Evolutionary conservation across 2,797 vertebrate species (phyloP), one percentile per base, ranked within the genome.

Genomic region (Pangasius macronema): DNA sequence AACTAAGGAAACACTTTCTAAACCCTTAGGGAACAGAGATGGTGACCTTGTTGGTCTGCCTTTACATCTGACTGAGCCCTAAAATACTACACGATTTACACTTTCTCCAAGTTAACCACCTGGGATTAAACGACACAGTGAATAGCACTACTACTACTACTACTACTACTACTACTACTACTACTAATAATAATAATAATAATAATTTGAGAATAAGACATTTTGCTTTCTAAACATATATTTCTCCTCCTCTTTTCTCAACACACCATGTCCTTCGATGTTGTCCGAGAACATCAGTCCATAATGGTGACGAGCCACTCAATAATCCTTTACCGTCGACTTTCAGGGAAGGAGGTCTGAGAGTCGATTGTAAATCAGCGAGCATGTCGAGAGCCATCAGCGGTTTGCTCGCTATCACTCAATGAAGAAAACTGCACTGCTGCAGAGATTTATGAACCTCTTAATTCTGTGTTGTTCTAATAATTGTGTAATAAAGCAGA

Each of bases 291-390:
- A 82, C 70, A 46, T n/a, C 30, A 30, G 16, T 36, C n/a, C n/a
- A 42, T 77, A n/a, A 18, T 39, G 13, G 81, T 22, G 27, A 14
- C 30, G 9, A 53, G 27, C 33, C 30, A 84, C 82, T 63, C 72
- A 46, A 42, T 57, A 77, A 61, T 30, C 5, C 85, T 53, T 83
- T 84, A 81, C 82, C 53, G 20, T 79, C 16, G 75, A 70, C 39
- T 30, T 57, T 90, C 57, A 61, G 39, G 49, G 30, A 18, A 85
- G 27, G 61, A 81, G 65, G 80, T 70, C 57, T 89, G 70, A 86
- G 82, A 81, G 63, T 75, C 30, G 59, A 73, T 30, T 53, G 82
- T 82, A 81, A 79, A 79, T 90, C 87, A 82, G 42, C 53, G 65
- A 67, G 65, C 24, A 39, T 53, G 63, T 61, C 51, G 20, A 63